Evolutionary conservation across 2,797 vertebrate genomes (phyloP), one percentile per base, ranked within the genome.

Genomic region (Oreochromis grahami): DNA sequence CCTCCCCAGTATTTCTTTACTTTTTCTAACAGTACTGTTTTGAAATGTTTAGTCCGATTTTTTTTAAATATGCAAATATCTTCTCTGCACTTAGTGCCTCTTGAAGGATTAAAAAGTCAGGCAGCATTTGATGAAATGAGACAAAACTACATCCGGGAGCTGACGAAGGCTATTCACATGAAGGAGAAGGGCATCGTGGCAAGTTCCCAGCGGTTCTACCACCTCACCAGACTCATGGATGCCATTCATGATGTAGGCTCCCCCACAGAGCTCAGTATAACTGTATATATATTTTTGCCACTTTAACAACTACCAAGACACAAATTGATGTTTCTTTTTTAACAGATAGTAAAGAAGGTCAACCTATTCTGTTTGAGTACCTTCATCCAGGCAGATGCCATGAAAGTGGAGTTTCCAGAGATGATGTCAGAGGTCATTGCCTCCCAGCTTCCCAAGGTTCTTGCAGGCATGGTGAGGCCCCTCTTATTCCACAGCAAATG

Each of bases 381-480:
- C 21, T 99, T 98, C 94, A 97, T 99, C 91, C 98, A 99, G 94
- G 99, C 99, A 1, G 98, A 98, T 17, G 90, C 98, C 78, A 96
- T 99, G 96, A 98, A 96, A 32, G 98, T 99, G 87, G 98, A 99
- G 94, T 99, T 99, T 87, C 99, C 99, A 0, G 98, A 99, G 95
- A 99, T 99, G 99, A 99, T 99, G 99, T 97, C 98, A 19, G 99
- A 99, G 94, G 98, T 99, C 85, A 99, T 99, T 83, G 96, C 98
- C 72, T 98, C 98, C 29, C 99, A 99, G 90, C 95, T 99, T 60
- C 99, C 99, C 80, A 99, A 99, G 95, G 98, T 99, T 88, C 95
- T 99, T 90, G 98, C 98, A 6, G 99, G 98, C 83, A 99, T 99
- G 98, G 99, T 99, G 96, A 98, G 97, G 92, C 98, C 98, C 19